A percentile compares a stretch with the other conserved stretches of the same genome.
Evolutionary conservation across 2,888 invertebrate genomes (phyloP).

Genomic region (Dione vanillae): DNA sequence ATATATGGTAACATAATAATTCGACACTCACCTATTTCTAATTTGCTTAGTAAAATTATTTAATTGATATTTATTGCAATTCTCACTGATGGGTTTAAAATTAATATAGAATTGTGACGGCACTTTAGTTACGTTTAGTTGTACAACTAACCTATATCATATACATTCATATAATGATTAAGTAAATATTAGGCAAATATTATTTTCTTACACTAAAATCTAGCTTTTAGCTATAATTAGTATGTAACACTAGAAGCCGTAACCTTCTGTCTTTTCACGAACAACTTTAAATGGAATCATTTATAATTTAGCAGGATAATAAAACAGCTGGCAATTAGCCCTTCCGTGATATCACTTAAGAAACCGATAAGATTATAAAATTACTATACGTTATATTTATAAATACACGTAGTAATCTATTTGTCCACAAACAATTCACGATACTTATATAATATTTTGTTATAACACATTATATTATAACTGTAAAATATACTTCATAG

Average conservation of each 20-base stretch:
- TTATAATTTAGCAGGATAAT: not conserved
- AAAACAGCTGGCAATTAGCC: not conserved
- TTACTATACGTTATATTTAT: too few relatives aligned
- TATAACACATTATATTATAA: too few relatives aligned
- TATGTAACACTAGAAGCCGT: conserved; percentile 20
- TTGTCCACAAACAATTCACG: not conserved
- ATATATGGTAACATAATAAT: conserved; percentile 21
- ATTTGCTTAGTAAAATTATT: conserved; percentile 48
- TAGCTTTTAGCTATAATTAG: conserved; percentile 27
- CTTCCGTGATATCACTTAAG: not conserved
- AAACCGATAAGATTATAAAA: too few relatives aligned
- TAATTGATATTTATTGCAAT: conserved; percentile 74
- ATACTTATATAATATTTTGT: too few relatives aligned
- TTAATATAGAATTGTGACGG: conserved; percentile 29
- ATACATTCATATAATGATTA: conserved; percentile 13
- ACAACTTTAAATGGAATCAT: not conserved
- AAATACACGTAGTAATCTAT: not conserved
- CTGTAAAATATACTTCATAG: too few relatives aligned
- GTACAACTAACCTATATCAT: conserved; percentile 1
- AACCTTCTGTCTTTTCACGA: conserved; percentile 24
- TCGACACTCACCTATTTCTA: conserved; percentile 32
- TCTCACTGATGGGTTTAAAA: conserved; percentile 64
- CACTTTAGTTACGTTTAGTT: conserved; percentile 14
- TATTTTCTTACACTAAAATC: conserved; percentile 26
- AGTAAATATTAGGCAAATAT: conserved; percentile 23